Evolutionary conservation across 2,113 vertebrate genomes (phyloP).

Genomic region (Cyphomyrus discorhynchus): DNA sequence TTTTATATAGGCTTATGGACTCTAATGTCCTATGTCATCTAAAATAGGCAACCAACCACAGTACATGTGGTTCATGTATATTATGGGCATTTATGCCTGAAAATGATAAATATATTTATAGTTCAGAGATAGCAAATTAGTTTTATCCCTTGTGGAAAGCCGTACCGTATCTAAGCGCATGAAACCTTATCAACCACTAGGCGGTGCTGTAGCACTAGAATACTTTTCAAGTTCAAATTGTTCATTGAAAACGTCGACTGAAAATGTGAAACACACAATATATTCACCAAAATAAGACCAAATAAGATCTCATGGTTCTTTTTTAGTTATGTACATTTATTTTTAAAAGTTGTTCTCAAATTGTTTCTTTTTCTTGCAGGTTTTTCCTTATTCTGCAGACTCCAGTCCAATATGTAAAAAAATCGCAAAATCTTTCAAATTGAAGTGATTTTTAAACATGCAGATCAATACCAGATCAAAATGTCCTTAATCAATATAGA

Average conservation of each 20-base stretch:
- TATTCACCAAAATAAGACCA: neutral
- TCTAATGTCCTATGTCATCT: neutral
- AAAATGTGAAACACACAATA: neutral
- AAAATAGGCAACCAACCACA: neutral
- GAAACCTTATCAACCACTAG: neutral
- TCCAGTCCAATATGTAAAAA: no score
- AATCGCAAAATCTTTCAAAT: no score
- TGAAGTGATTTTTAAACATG: neutral
- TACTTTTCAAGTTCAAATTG: neutral
- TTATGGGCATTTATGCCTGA: neutral
- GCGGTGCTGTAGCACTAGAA: neutral
- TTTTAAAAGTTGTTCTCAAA: no score
- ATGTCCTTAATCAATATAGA: neutral
- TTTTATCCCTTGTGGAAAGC: neutral
- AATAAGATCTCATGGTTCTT: no score
- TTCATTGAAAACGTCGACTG: neutral
- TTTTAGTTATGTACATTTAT: no score
- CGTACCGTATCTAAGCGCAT: neutral
- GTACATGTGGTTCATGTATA: neutral
- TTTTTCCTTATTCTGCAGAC: no score
- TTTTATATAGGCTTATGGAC: neutral
- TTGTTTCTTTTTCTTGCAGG: no score
- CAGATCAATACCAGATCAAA: neutral
- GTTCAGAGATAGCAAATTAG: neutral
- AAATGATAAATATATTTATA: neutral